phyloP scores from a whole-genome alignment of 2,797 vertebrate genomes.

The Xerus rutilus region DNA sequence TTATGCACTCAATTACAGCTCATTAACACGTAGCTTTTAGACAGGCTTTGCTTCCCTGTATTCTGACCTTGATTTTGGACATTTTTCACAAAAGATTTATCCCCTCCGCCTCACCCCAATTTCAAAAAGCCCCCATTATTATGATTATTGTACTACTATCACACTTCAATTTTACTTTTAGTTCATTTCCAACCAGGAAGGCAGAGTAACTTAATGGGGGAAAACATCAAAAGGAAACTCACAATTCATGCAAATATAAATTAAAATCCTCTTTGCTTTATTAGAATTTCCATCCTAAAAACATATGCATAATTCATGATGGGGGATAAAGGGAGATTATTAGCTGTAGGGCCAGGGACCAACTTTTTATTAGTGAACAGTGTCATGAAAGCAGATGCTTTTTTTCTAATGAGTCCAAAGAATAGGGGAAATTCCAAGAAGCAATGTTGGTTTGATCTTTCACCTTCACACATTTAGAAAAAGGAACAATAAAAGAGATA shows the following conservation, averaged over 20 bases:
- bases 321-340: conserved; percentile 59
- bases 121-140: conserved; percentile 77
- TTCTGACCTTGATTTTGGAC: conserved; percentile 45
- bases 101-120: background rate
- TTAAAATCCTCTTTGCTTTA: conserved; percentile 78
- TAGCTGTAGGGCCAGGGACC: conserved; percentile 48
- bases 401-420: conserved; percentile 64
- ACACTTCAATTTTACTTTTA: conserved; percentile 57
- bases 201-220: conserved; percentile 9
- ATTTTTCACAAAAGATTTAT: conserved; percentile 25
- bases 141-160: background rate
- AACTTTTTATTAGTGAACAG: conserved; percentile 53
- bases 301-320: conserved; percentile 79
- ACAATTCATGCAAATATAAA: conserved; percentile 73
- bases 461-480: conserved; percentile 27
- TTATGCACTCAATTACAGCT: conserved; percentile 61
- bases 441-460: background rate
- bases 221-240: conserved; percentile 74
- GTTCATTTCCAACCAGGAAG: conserved; percentile 60
- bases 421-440: conserved; percentile 39
- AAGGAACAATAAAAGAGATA: background rate
- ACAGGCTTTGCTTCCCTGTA: conserved; percentile 54
- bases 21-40: conserved; percentile 55
- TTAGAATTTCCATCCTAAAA: conserved; percentile 76
- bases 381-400: background rate